A percentile compares a stretch with the other conserved stretches of the same genome.
These are phyloP conservation scores for Chrysopilus asiliformis DNA, from an alignment of 2,888 invertebrate genomes.

Conservation along the genomic window DNA sequence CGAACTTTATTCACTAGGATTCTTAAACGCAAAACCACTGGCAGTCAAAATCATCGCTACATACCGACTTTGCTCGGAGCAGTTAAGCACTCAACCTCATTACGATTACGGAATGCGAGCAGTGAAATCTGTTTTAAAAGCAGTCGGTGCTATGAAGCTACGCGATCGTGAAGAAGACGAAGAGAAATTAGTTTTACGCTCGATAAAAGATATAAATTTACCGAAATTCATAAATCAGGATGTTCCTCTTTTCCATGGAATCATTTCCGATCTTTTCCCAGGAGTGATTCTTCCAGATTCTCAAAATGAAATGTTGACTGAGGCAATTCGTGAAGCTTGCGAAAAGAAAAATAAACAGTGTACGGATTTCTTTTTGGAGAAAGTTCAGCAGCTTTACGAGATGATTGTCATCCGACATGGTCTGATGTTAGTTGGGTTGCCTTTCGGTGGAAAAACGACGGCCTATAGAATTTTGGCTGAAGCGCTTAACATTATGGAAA, in stretches of 20 bases:
- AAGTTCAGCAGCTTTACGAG: constrained; percentile 81
- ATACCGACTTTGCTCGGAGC: constrained; percentile 85
- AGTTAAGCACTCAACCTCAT: constrained; percentile 83
- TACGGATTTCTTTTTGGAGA: constrained; percentile 74
- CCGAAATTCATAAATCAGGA: constrained; percentile 86
- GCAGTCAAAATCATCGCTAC: constrained; percentile 92
- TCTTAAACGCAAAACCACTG: constrained; percentile 72
- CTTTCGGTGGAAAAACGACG: constrained; percentile 86
- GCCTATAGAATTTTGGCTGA: constrained; percentile 73
- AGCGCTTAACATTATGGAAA: constrained; percentile 62
- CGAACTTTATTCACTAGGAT: constrained; percentile 84
- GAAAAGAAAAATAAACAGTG: constrained; percentile 65
- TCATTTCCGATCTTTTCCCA: constrained; percentile 88
- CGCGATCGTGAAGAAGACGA: constrained; percentile 80
- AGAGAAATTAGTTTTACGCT: constrained; percentile 71
- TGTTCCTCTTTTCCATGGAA: constrained; percentile 82
- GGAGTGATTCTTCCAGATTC: constrained; percentile 64
- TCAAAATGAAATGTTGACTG: constrained; percentile 60
- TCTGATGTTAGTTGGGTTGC: constrained; percentile 83
- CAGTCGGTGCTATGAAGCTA: constrained; percentile 81
- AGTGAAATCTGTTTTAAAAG: constrained; percentile 83
- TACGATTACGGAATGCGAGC: constrained; percentile 97
- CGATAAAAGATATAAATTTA: constrained; percentile 87
- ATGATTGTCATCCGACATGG: constrained; percentile 93
- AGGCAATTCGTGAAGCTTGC: constrained; percentile 49